Evolutionary conservation across 1,140 invertebrate genomes (phyloP).

Genomic region (Cherax destructor): DNA sequence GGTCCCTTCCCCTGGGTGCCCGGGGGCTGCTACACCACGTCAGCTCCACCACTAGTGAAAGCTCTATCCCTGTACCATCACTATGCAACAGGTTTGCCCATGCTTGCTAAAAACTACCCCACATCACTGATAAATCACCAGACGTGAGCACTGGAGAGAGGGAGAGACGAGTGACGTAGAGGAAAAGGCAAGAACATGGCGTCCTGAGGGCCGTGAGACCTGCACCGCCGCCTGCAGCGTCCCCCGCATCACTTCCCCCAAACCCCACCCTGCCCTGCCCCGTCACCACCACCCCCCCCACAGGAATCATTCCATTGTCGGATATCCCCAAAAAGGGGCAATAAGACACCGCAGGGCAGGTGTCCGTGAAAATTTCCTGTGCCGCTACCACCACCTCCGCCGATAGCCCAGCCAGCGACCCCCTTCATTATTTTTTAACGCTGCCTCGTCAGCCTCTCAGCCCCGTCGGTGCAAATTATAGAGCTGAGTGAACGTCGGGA

Average conservation of each 20-base stretch:
- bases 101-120: neutral
- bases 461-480: neutral
- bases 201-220: constrained; percentile 25
- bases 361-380: constrained; percentile 29
- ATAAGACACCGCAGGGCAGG: constrained; percentile 17
- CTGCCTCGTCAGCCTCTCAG: neutral
- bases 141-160: neutral
- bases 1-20: constrained; percentile 32
- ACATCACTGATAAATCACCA: neutral
- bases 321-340: neutral
- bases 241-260: neutral
- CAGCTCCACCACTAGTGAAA: constrained; percentile 29
- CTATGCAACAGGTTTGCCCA: constrained; percentile 48
- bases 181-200: constrained; percentile 40
- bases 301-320: neutral
- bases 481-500: too few relatives aligned
- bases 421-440: constrained; percentile 25
- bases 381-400: constrained; percentile 51
- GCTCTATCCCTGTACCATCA: neutral
- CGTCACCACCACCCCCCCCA: neutral
- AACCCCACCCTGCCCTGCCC: neutral
- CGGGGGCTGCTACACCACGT: constrained; percentile 10
- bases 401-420: constrained; percentile 40
- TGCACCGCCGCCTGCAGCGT: constrained; percentile 54
- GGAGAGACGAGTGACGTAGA: neutral